Base-by-base conservation (phyloP, 2,888 invertebrate species). In the Tineola bisselliella region DNA sequence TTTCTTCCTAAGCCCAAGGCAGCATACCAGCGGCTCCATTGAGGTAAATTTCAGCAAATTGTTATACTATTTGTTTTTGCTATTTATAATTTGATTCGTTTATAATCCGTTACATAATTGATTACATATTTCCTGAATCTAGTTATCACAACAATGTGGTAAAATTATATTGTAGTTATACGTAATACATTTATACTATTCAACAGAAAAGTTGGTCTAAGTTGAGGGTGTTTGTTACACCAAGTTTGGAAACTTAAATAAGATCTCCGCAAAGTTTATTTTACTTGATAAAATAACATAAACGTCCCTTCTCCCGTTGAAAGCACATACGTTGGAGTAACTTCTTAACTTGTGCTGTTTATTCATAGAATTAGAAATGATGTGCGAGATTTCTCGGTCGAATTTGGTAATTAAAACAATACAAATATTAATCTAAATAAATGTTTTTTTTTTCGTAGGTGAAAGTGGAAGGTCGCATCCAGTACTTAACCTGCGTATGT, bases 1-100 rank as follows among this genome's bases (percentile, higher is more conserved):
- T 38, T 97, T 99, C 89, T 99, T 99, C 89, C 89, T 99, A 64
- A 97, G 97, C 70, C 98, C 99, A 33, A 91, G 94, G 66, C 95
- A 96, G 74, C 96, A 98, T 79, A 93, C 93, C 72, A 91, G 92
- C 75, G 90, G 91, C 70, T 95, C 95, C 75, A 92, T 96, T 67
- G 95, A 95, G 92, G 95, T 96, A 86, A 88, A 25, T 5, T 18
- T 25, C 64, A 56, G 60, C n/a, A n/a, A n/a, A n/a, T n/a, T n/a
- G n/a, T n/a, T n/a, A n/a, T n/a, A n/a, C n/a, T n/a, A n/a, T n/a
- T n/a, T n/a, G n/a, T n/a, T n/a, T n/a, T n/a, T n/a, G n/a, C n/a
- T n/a, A n/a, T n/a, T n/a, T n/a, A n/a, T n/a, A n/a, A n/a, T n/a
- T n/a, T n/a, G n/a, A n/a, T n/a, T n/a, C n/a, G n/a, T n/a, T n/a